phyloP scores from a whole-genome alignment of 2,113 vertebrate genomes.

The Myrmecophaga tridactyla region DNA sequence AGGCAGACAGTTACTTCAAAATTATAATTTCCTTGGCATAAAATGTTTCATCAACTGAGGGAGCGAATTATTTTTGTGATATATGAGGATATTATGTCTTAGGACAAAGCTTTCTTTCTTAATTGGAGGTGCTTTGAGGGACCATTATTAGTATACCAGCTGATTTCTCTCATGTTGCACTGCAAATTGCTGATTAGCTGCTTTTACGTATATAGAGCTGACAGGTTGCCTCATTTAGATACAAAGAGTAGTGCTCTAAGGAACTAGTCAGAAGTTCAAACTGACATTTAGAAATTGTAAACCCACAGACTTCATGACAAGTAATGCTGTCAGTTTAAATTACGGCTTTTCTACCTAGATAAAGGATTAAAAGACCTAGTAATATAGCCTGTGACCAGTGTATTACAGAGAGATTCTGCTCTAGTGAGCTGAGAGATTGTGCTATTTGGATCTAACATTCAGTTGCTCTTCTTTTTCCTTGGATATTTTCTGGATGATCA shows the following conservation, averaged over 20 bases:
- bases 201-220: conserved; percentile 61
- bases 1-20: conserved; percentile 49
- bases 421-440: conserved; percentile 72
- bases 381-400: conserved; percentile 60
- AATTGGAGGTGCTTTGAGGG: conserved; percentile 46
- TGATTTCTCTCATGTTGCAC: conserved; percentile 9
- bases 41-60: conserved; percentile 29
- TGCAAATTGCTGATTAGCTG: conserved; percentile 71
- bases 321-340: conserved; percentile 73
- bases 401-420: conserved; percentile 67
- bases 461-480: conserved; percentile 49
- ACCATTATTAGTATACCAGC: conserved; percentile 3
- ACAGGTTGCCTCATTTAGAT: conserved; percentile 68
- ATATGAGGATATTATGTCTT: conserved; percentile 21
- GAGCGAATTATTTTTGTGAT: conserved; percentile 39
- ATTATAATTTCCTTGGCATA: conserved; percentile 19
- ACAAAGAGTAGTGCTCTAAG: conserved; percentile 62
- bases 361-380: conserved; percentile 67
- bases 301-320: conserved; percentile 63
- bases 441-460: conserved; percentile 58
- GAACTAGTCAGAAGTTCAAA: conserved; percentile 72
- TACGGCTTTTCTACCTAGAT: conserved; percentile 57
- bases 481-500: conserved; percentile 74
- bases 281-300: conserved; percentile 75
- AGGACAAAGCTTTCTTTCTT: conserved; percentile 38